phyloP scores from a whole-genome alignment of 2,113 vertebrate genomes.

The Oryzias melastigma region DNA sequence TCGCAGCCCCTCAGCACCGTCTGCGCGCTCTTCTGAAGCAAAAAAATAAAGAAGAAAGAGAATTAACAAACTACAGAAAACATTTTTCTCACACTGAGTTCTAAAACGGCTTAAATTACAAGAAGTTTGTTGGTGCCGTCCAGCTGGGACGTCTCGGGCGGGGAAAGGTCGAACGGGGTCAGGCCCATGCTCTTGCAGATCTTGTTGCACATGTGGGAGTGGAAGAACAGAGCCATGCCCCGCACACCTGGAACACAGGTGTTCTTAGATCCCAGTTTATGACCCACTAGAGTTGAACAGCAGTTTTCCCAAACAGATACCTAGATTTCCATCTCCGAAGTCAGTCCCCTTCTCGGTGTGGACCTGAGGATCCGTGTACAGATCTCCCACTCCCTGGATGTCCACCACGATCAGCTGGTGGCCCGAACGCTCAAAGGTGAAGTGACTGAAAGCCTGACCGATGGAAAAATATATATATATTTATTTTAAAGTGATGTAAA shows the following conservation, averaged over 20 bases:
- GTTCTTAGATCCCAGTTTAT: neutral
- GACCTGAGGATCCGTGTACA: conserved; percentile 98
- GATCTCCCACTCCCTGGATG: conserved; percentile 96
- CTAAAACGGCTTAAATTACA: conserved; percentile 66
- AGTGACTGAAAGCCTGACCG: conserved; percentile 93
- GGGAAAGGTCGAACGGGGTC: conserved; percentile 87
- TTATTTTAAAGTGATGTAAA: too few species aligned
- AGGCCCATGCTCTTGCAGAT: conserved; percentile 95
- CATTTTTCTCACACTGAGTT: neutral
- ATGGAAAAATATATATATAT: neutral
- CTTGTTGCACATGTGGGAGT: conserved; percentile 94
- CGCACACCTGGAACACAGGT: conserved; percentile 83
- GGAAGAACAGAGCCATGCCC: conserved; percentile 97
- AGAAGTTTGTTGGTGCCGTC: conserved; percentile 87
- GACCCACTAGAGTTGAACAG: neutral
- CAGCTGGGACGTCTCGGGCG: conserved; percentile 81
- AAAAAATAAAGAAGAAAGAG: neutral
- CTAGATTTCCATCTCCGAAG: conserved; percentile 96
- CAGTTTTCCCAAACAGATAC: conserved; percentile 61
- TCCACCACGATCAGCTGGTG: conserved; percentile 97
- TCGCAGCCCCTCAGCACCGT: conserved; percentile 90
- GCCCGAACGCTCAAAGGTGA: conserved; percentile 93
- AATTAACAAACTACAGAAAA: neutral
- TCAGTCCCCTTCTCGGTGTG: conserved; percentile 91
- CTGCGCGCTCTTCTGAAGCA: conserved; percentile 85